Evolutionary conservation across 2,113 vertebrate genomes (phyloP), one percentile per base, ranked within the genome.

Genomic region (Dasypus novemcinctus): DNA sequence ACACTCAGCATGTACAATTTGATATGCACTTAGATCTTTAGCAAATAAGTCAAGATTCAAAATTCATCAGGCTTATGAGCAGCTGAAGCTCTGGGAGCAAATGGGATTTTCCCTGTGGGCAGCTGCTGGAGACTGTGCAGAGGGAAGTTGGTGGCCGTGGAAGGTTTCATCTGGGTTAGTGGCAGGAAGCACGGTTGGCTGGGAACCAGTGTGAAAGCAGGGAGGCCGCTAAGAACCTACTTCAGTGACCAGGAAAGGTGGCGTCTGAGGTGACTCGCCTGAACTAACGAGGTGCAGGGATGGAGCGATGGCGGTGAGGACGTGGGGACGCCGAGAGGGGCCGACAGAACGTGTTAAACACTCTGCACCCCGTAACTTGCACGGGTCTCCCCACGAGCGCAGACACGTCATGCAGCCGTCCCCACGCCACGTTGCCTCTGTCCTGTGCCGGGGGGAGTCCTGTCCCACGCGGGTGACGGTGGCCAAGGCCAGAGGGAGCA

Each of bases 11-110:
- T 76, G 80, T 57, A 64, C 75, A 94, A 95, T 93, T 96, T 91
- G 69, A 92, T 49, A 61, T 94, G 94, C 93, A 59, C 96, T 97
- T 97, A 95, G 81, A 59, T 38, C 33, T 90, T 95, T 33, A 36
- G 36, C 38, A 15, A 59, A 90, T 91, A 84, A 64, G 43, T 81
- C 15, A 57, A 36, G 92, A 93, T 66, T 74, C 29, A 57, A 72
- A 79, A 81, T 66, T n/a, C 38, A 85, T 46, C 27, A 29, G 64
- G 68, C 11, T 36, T 80, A 92, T 33, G 92, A 94, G 93, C 96
- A 93, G 89, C 2, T 15, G 64, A 68, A 38, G 23, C 31, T 36
- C 9, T 4, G 33, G 43, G 29, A 61, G 64, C 86, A 68, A 49
- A 0, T 43, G 29, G 31, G 84, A 17, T 14, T 61, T 74, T 71